Evolutionary conservation across 2,113 vertebrate genomes (phyloP), one percentile per base, ranked within the genome.

Genomic region (Melanostigma gelatinosum): DNA sequence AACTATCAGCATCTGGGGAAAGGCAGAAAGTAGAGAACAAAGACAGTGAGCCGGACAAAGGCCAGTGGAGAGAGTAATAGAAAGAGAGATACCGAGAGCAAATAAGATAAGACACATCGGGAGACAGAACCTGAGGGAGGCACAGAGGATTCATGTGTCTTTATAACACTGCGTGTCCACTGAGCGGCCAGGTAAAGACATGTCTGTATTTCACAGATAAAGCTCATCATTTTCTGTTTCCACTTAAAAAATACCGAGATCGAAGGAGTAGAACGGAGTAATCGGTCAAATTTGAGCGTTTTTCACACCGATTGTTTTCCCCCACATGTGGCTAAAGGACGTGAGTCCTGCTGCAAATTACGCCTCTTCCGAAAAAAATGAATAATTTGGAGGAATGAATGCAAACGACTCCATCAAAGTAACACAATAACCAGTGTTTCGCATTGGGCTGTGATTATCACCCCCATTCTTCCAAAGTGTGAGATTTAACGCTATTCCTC

Each of bases 1-100:
- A 75, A 83, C 81, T 72, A 42, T 75, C 62, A 70, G 75, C n/a
- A 55, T 74, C 38, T 74, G 77, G 70, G 48, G 46, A 83, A 75
- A 81, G 69, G 74, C 64, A 74, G 68, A 73, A 69, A 54, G 71
- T 40, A 48, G 77, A 79, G 46, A 82, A 85, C 42, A 81, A 69
- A 85, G 70, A 74, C 46, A 68, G 66, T 32, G 15, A 65, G 65
- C 77, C 9, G 36, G 62, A 85, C 52, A 78, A 60, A 50, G 36
- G 40, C 54, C 24, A 66, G 46, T 8, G 34, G 63, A 58, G 58
- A 72, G 66, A 79, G 61, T 61, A 34, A 69, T 18, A 75, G 52
- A 82, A 46, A 50, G 38, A 54, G 72, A 75, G 55, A 86, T 24
- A 50, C 9, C 8, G 40, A 77, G 57, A n/a, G 50, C 82, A 70